Evolutionary conservation across 2,888 invertebrate species (phyloP).

Genomic region (Smittia sp.): DNA sequence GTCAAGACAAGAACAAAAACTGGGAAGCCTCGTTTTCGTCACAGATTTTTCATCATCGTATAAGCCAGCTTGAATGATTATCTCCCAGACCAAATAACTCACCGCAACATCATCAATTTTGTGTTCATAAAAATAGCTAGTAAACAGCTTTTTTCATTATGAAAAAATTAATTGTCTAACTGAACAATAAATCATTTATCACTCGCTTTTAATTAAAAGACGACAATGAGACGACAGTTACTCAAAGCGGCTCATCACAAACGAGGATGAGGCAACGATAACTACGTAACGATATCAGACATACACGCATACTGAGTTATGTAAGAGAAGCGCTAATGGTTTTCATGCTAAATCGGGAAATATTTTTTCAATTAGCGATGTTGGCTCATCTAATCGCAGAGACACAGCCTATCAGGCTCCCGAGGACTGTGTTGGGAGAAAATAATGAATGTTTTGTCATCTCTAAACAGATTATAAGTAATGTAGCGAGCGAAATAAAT

Average conservation of each 20-base stretch:
- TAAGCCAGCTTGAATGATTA: conserved; percentile 23
- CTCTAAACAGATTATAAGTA: conserved; percentile 34
- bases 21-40: neutral
- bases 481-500: conserved; percentile 26
- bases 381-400: conserved; percentile 29
- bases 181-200: conserved; percentile 41
- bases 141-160: conserved; percentile 37
- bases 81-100: conserved; percentile 34
- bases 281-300: neutral
- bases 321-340: conserved; percentile 41
- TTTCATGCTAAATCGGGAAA: neutral
- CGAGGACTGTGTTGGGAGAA: neutral
- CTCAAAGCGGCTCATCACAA: neutral
- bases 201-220: conserved; percentile 41
- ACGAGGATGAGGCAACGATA: conserved; percentile 26
- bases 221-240: conserved; percentile 16
- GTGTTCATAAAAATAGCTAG: conserved; percentile 38
- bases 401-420: neutral
- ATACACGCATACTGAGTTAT: conserved; percentile 12
- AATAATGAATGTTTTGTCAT: conserved; percentile 40
- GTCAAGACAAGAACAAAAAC: neutral
- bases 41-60: neutral
- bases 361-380: conserved; percentile 39
- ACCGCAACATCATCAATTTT: conserved; percentile 39
- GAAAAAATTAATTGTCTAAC: conserved; percentile 41